Percentiles rank a stretch among this genome's conserved stretches.
Evolutionary conservation across 2,797 vertebrate species (phyloP).

Genomic region (Poecilia picta): DNA sequence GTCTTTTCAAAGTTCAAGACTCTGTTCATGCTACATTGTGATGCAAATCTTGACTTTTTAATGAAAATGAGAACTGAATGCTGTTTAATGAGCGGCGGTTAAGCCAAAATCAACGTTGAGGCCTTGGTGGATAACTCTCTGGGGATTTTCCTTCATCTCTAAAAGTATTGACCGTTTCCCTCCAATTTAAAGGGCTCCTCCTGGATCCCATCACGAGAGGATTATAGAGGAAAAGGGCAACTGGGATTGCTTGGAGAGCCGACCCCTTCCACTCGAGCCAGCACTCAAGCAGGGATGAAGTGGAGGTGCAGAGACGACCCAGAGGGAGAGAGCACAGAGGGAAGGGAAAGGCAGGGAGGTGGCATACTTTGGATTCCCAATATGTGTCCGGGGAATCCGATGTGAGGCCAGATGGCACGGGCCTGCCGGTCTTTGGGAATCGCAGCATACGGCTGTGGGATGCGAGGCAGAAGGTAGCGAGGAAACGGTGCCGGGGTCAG

Average conservation of each 20-base stretch:
- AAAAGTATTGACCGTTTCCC: conserved; percentile 67
- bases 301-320: conserved; percentile 71
- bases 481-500: conserved; percentile 79
- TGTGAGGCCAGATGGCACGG: conserved; percentile 89
- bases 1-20: not conserved
- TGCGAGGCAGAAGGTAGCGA: conserved; percentile 78
- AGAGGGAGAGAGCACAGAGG: conserved; percentile 75
- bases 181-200: conserved; percentile 70
- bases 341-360: conserved; percentile 71
- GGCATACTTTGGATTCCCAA: conserved; percentile 83
- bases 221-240: conserved; percentile 78
- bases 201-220: conserved; percentile 72
- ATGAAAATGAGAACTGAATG: not conserved
- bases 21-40: not conserved
- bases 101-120: conserved; percentile 3
- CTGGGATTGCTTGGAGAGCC: conserved; percentile 74
- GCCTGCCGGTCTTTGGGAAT: conserved; percentile 81
- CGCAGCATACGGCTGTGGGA: conserved; percentile 78
- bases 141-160: conserved; percentile 69
- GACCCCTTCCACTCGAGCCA: conserved; percentile 73
- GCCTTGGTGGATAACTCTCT: conserved; percentile 38
- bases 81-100: conserved; percentile 18
- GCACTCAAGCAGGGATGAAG: conserved; percentile 76
- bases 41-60: conserved; percentile 8
- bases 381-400: conserved; percentile 87